phyloP scores from a whole-genome alignment of 2,113 vertebrate genomes.

The Amia ocellicauda region DNA sequence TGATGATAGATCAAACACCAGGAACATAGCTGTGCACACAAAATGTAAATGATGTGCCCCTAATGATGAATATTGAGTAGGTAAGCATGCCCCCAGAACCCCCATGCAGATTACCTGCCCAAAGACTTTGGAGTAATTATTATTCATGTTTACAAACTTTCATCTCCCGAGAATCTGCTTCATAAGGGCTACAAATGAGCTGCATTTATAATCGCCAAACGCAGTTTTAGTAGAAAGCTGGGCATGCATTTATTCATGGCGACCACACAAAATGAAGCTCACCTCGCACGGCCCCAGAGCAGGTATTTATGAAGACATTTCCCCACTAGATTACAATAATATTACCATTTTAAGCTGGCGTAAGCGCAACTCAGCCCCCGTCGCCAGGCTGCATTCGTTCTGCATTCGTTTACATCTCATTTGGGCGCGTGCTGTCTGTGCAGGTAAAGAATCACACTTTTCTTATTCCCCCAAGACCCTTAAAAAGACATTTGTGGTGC shows the following conservation, averaged over 20 bases:
- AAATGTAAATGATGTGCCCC: conserved; percentile 54
- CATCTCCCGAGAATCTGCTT: conserved; percentile 52
- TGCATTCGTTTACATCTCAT: conserved; percentile 33
- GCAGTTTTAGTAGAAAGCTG: conserved; percentile 39
- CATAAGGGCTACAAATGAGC: conserved; percentile 37
- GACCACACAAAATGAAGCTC: conserved; percentile 29
- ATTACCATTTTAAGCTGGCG: conserved; percentile 52
- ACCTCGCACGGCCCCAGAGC: conserved; percentile 41
- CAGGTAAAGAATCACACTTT: conserved; percentile 9
- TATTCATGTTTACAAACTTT: conserved; percentile 77
- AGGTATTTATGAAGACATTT: conserved; percentile 69
- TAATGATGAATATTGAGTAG: conserved; percentile 40
- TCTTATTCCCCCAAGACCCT: conserved; percentile 2
- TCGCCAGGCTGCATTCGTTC: conserved; percentile 44
- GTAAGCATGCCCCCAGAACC: conserved; percentile 34
- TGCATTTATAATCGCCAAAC: conserved; percentile 62
- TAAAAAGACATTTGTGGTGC: conserved; percentile 11
- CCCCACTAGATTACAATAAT: conserved; percentile 55
- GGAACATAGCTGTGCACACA: conserved; percentile 43
- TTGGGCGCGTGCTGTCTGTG: conserved; percentile 15
- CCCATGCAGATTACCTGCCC: conserved; percentile 69
- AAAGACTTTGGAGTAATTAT: conserved; percentile 65
- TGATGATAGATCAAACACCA: conserved; percentile 52
- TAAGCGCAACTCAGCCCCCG: conserved; percentile 32
- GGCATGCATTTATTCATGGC: conserved; percentile 71